Evolutionary conservation across 2,113 vertebrate species (phyloP).

Genomic region (Rhea americana): DNA sequence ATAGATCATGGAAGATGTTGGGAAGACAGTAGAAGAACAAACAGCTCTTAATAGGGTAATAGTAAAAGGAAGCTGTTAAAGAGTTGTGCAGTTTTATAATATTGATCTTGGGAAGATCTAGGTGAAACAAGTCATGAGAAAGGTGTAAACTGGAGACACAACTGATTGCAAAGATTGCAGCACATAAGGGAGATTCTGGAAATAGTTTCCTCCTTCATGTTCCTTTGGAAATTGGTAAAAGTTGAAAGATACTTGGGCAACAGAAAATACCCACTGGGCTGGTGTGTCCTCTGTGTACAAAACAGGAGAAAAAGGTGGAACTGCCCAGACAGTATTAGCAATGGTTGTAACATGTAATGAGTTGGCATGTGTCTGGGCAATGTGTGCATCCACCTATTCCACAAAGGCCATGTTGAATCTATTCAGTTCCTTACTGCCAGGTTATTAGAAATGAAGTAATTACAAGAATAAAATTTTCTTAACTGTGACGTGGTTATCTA

Average conservation of each 20-base stretch:
- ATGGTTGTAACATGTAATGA: neutral
- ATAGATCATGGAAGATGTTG: neutral
- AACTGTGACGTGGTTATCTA: slow-evolving; percentile 10
- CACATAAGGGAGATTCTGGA: neutral
- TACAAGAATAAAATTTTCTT: slow-evolving; percentile 55
- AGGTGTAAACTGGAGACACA: neutral
- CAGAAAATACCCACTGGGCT: neutral
- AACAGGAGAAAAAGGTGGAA: neutral
- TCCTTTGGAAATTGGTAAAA: neutral
- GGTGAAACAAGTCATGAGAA: neutral
- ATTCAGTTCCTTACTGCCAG: neutral
- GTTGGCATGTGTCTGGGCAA: neutral
- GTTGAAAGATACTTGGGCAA: neutral
- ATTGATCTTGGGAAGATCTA: neutral
- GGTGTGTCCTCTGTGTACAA: neutral
- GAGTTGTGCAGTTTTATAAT: neutral
- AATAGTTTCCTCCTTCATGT: neutral
- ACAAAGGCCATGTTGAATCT: neutral
- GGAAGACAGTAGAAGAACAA: neutral
- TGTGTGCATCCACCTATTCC: neutral
- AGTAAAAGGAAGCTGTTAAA: neutral
- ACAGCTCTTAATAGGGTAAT: neutral
- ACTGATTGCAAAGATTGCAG: neutral
- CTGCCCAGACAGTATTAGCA: neutral
- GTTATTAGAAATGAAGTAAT: slow-evolving; percentile 34